Evolutionary conservation across 2,888 invertebrate species (phyloP).

Genomic region (Eurytoma adleriae): DNA sequence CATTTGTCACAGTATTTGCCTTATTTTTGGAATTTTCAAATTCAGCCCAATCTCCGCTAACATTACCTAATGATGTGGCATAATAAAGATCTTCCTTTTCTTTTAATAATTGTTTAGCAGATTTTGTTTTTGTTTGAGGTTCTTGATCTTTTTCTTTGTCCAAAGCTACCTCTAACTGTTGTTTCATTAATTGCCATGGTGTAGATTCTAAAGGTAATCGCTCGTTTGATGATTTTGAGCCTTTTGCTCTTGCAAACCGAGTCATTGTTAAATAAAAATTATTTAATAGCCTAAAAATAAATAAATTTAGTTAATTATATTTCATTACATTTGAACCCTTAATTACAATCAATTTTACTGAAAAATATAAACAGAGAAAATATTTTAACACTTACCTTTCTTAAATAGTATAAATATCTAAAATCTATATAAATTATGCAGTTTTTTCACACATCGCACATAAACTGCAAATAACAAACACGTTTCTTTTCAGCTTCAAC

Average conservation of each 20-base stretch:
- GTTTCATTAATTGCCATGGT: slow-evolving; percentile 85
- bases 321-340: neutral
- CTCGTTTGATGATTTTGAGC: slow-evolving; percentile 86
- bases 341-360: neutral
- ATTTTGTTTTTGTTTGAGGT: slow-evolving; percentile 60
- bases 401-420: neutral
- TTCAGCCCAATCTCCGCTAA: slow-evolving; percentile 69
- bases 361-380: neutral
- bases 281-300: neutral
- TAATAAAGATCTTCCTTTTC: slow-evolving; percentile 74
- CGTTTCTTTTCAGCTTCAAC: neutral
- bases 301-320: neutral
- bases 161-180: slow-evolving; percentile 77
- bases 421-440: slow-evolving; percentile 1
- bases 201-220: slow-evolving; percentile 83
- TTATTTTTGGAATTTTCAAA: slow-evolving; percentile 63
- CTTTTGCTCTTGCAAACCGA: slow-evolving; percentile 85
- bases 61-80: slow-evolving; percentile 58
- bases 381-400: neutral
- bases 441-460: neutral
- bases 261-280: slow-evolving; percentile 78
- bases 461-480: neutral
- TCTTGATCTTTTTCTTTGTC: slow-evolving; percentile 56
- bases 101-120: slow-evolving; percentile 71
- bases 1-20: slow-evolving; percentile 34